Base-by-base conservation (phyloP, 2,888 invertebrate genomes). In the Scaptomyza reducta region DNA sequence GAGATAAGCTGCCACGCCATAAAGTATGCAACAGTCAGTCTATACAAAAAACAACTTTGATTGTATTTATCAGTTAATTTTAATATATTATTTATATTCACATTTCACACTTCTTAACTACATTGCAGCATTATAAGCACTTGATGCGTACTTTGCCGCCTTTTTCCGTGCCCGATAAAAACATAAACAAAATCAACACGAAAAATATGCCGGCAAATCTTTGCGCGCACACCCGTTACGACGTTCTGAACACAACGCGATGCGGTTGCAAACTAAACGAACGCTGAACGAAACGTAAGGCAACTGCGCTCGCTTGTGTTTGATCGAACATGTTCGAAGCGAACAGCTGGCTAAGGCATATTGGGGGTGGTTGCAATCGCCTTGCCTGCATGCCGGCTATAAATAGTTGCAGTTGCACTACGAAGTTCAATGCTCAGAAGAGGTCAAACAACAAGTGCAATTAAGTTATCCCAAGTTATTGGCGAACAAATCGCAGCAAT, bases 391-490 rank as follows among this genome's bases (percentile, higher is more conserved):
- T 5, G 27, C 31, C 33, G 50, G 45, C 65, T 73, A 70, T 58
- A 81, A 80, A 77, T 77, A 81, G 65, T 61, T 67, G 71, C 58
- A 61, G 62, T 62, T 70, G 67, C 50, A 58, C 38, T 10, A 4
- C 10, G 51, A 85, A 82, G 81, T 82, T 82, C 83, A 87, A 76
- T 74, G 81, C 76, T 72, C 82, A 77, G 62, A 46, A n/a, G 62
- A 63, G 68, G 65, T 66, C 77, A 74, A 61, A 59, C 50, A 51
- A 64, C 49, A 68, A 64, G 29, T 53, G 53, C 80, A 81, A 87
- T 85, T 81, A 70, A 70, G 70, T 60, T 69, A 64, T 70, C 61
- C 68, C 60, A 87, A 82, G 70, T 71, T 79, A 86, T 87, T 73
- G 70, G 51, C 60, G 41, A 59, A 41, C 79, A 86, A 83, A 83